Conservation (phyloP, 2,797 vertebrate species). For the Anabas testudineus region DNA sequence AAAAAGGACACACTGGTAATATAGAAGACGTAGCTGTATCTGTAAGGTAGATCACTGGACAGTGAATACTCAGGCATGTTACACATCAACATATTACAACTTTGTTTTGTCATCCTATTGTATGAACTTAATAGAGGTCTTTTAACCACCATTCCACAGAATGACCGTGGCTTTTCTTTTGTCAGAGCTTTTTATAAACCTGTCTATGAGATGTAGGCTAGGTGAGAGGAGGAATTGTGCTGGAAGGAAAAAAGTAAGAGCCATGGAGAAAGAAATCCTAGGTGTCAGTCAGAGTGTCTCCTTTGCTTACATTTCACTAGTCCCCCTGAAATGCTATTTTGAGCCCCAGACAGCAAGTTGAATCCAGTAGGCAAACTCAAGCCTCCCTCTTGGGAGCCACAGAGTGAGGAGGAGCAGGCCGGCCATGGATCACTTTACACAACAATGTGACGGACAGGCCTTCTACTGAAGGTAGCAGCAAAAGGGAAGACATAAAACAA, state of each 20-base stretch:
- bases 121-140: constrained; percentile 16
- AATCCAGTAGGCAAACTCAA: constrained; percentile 84
- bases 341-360: constrained; percentile 84
- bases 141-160: constrained; percentile 47
- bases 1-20: constrained; percentile 22
- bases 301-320: constrained; percentile 85
- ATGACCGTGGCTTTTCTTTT: constrained; percentile 67
- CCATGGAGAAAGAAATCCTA: constrained; percentile 63
- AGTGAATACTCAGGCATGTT: constrained; percentile 3
- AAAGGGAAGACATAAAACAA: constrained; percentile 52
- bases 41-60: not conserved
- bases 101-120: constrained; percentile 38
- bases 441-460: constrained; percentile 83
- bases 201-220: constrained; percentile 50
- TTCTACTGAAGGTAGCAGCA: constrained; percentile 65
- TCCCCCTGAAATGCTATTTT: constrained; percentile 87
- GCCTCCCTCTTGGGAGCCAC: constrained; percentile 77
- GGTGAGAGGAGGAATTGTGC: constrained; percentile 67
- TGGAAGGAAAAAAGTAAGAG: constrained; percentile 54
- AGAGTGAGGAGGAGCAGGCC: constrained; percentile 72
- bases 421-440: constrained; percentile 80
- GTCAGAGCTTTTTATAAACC: constrained; percentile 70
- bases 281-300: constrained; percentile 84
- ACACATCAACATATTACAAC: constrained; percentile 40
- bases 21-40: not conserved